These are phyloP conservation scores for Apteryx owenii DNA, from an alignment of 2,113 vertebrate species.

Conservation along the genomic window DNA sequence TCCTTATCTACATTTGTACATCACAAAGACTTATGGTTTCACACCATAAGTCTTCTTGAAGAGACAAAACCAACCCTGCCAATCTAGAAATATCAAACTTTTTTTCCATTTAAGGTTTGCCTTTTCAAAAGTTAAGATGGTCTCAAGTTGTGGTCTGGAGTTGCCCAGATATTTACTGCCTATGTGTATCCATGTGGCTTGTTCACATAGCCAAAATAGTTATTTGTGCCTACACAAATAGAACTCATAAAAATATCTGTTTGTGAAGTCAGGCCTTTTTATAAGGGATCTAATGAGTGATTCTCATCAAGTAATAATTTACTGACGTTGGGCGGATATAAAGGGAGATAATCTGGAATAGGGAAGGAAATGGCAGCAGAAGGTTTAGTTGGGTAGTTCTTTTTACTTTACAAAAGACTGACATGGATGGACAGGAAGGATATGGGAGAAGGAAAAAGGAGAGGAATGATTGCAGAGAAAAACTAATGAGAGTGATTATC, in stretches of 20 bases:
- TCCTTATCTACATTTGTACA: background rate
- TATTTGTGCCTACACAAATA: slow-evolving; percentile 37
- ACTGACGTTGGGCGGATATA: background rate
- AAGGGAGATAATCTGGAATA: background rate
- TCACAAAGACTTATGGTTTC: background rate
- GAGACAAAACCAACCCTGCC: background rate
- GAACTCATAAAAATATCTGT: slow-evolving; percentile 44
- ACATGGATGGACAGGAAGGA: background rate
- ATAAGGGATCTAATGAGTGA: slow-evolving; percentile 25
- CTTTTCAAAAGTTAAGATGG: slow-evolving; percentile 33
- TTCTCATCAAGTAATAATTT: slow-evolving; percentile 47
- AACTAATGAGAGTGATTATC: background rate
- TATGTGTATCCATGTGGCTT: background rate
- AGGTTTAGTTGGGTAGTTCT: background rate
- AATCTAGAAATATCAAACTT: background rate
- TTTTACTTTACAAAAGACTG: background rate
- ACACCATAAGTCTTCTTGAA: background rate
- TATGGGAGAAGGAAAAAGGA: background rate
- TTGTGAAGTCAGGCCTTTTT: slow-evolving; percentile 33
- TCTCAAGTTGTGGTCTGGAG: slow-evolving; percentile 16
- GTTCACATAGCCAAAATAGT: slow-evolving; percentile 8
- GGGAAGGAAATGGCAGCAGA: background rate
- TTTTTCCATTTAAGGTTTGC: slow-evolving; percentile 53
- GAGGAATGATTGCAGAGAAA: background rate
- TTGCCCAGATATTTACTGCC: slow-evolving; percentile 3